Conservation (phyloP, 1,140 invertebrate species). For the Drosophila saltans region DNA sequence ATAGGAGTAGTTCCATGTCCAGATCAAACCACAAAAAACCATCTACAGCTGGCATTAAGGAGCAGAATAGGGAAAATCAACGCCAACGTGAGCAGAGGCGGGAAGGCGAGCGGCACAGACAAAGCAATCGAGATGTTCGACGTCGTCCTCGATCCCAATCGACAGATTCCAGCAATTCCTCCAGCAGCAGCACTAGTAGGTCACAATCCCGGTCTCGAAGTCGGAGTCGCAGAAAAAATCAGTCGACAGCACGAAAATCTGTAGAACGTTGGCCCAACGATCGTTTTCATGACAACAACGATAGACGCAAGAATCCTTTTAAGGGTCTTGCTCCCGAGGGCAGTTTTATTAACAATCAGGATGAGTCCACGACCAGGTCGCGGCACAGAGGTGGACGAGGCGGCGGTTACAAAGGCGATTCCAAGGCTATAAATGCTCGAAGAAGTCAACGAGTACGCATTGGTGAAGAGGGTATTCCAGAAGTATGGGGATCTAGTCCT, state of each 20-base stretch:
- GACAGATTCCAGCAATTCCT: conserved; percentile 29
- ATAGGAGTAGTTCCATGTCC: conserved; percentile 24
- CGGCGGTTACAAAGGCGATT: conserved; percentile 38
- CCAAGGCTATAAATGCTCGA: conserved; percentile 86
- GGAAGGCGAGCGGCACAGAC: conserved; percentile 12
- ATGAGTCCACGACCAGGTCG: conserved; percentile 34
- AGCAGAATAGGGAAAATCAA: conserved; percentile 23
- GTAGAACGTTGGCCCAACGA: conserved; percentile 83
- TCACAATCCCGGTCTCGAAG: conserved; percentile 41
- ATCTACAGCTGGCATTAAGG: conserved; percentile 19
- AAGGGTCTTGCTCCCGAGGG: conserved; percentile 53
- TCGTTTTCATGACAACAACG: conserved; percentile 71
- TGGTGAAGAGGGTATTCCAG: conserved; percentile 87
- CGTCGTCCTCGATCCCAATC: conserved; percentile 37
- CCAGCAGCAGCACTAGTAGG: conserved; percentile 21
- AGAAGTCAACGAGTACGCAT: conserved; percentile 89
- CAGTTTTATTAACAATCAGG: conserved; percentile 65
- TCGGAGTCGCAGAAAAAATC: conserved; percentile 20
- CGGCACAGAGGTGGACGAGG: conserved; percentile 42
- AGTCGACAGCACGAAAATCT: conserved; percentile 14
- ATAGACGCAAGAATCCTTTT: conserved; percentile 64
- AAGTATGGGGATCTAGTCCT: conserved; percentile 90
- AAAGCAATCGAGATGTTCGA: conserved; percentile 25
- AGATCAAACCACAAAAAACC: conserved; percentile 27
- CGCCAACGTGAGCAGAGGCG: not conserved